Evolutionary conservation across 30 jellyfish, hydroid and myxozoan species (phyloP).

Genomic region (Turritopsis rubra): DNA sequence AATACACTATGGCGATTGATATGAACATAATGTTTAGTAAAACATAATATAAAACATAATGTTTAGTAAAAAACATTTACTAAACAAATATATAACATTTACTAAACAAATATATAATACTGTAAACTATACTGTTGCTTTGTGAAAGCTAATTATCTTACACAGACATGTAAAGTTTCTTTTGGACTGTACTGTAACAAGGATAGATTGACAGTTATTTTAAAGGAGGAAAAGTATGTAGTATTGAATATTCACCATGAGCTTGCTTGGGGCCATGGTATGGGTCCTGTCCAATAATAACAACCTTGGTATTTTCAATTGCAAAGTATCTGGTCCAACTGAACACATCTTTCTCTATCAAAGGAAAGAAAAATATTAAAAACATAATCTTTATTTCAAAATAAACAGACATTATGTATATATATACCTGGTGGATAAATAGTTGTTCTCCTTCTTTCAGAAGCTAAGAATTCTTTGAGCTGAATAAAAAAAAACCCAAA

Average conservation of each 20-base stretch:
- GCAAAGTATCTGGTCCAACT: conserved; percentile 76
- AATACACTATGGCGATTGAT: too few relatives aligned
- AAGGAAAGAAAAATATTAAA: neutral
- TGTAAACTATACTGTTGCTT: too few relatives aligned
- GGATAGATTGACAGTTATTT: neutral
- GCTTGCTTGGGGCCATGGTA: conserved; percentile 99
- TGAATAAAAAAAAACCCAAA: conserved; percentile 7
- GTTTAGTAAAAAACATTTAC: too few relatives aligned
- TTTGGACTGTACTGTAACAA: too few relatives aligned
- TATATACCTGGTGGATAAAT: conserved; percentile 87
- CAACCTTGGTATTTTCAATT: conserved; percentile 82
- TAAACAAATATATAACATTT: too few relatives aligned
- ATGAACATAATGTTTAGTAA: too few relatives aligned
- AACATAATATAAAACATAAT: too few relatives aligned
- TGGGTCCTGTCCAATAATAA: conserved; percentile 98
- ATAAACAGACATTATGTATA: neutral
- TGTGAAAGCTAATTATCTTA: too few relatives aligned
- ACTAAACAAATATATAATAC: too few relatives aligned
- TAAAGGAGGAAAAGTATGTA: neutral
- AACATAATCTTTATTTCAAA: neutral
- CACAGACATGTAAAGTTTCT: too few relatives aligned
- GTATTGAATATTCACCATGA: conserved; percentile 56
- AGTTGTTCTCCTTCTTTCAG: conserved; percentile 69
- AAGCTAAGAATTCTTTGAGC: conserved; percentile 67
- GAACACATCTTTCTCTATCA: conserved; percentile 61